These are phyloP conservation scores for Battus philenor DNA, from an alignment of 1,140 invertebrate species.

Conservation along the genomic window DNA sequence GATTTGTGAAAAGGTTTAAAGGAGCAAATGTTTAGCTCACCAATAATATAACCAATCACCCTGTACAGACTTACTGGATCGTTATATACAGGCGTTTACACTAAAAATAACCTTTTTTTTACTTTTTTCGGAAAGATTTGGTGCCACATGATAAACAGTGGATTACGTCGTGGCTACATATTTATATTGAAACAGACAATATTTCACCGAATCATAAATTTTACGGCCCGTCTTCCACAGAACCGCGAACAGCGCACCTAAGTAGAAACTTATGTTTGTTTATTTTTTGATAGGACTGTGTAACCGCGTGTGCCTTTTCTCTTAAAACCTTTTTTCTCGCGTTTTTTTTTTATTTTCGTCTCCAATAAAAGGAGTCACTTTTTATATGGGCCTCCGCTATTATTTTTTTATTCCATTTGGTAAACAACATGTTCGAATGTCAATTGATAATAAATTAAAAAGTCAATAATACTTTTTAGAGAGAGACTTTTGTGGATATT, in stretches of 20 bases:
- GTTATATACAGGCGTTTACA: too few relatives aligned
- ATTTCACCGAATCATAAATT: conserved; percentile 70
- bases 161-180: conserved; percentile 22
- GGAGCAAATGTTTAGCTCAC: too few relatives aligned
- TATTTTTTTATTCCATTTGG: conserved; percentile 34
- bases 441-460: too few relatives aligned
- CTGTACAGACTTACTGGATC: too few relatives aligned
- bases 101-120: too few relatives aligned
- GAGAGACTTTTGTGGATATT: too few relatives aligned
- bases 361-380: conserved; percentile 66
- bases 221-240: conserved; percentile 57
- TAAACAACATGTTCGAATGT: conserved; percentile 6
- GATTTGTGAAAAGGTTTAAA: too few relatives aligned
- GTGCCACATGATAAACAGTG: conserved; percentile 20
- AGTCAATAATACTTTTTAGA: too few relatives aligned
- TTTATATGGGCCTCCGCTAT: conserved; percentile 45
- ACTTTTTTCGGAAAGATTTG: too few relatives aligned
- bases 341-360: conserved; percentile 56
- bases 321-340: conserved; percentile 52
- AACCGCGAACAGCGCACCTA: conserved; percentile 57
- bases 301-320: conserved; percentile 66
- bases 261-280: conserved; percentile 70
- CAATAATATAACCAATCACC: too few relatives aligned
- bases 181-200: conserved; percentile 51
- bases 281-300: conserved; percentile 73